A percentile compares a stretch with the other conserved stretches of the same genome.
phyloP scores from a whole-genome alignment of 2,888 invertebrate genomes.

The Ochropleura plecta region DNA sequence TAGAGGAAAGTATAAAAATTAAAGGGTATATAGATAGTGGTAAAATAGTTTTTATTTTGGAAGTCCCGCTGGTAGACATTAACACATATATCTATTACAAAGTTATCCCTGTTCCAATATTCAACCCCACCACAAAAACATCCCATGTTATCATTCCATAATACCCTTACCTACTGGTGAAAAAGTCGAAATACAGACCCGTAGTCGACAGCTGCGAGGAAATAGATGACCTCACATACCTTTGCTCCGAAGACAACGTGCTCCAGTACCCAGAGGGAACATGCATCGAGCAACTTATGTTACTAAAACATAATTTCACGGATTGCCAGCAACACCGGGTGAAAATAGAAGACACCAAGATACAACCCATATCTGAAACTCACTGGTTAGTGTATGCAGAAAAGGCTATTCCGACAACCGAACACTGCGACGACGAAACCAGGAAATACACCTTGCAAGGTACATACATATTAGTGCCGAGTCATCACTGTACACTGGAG shows the following conservation, averaged over 20 bases:
- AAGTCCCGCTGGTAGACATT: too few relatives aligned
- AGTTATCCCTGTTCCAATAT: too few relatives aligned
- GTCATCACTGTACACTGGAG: not conserved
- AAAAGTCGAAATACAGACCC: conserved; percentile 5
- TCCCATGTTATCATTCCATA: not conserved
- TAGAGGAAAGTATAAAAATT: too few relatives aligned
- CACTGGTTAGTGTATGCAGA: conserved; percentile 1
- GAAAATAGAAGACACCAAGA: conserved; percentile 3
- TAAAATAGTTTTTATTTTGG: too few relatives aligned
- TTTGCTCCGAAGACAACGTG: conserved; percentile 6
- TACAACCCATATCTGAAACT: not conserved
- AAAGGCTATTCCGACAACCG: not conserved
- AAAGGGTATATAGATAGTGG: too few relatives aligned
- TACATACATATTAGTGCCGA: not conserved
- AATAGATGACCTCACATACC: conserved; percentile 5
- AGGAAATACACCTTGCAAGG: not conserved
- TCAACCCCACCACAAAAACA: too few relatives aligned
- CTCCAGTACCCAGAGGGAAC: conserved; percentile 5
- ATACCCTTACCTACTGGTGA: conserved; percentile 1
- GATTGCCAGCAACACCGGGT: conserved; percentile 8
- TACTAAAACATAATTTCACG: conserved; percentile 6
- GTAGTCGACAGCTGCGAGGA: not conserved
- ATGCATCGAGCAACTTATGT: conserved; percentile 1
- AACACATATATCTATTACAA: too few relatives aligned
- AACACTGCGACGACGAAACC: conserved; percentile 1